Conservation (phyloP, 2,888 invertebrate genomes). For the Zhuqinia jingwanae region DNA sequence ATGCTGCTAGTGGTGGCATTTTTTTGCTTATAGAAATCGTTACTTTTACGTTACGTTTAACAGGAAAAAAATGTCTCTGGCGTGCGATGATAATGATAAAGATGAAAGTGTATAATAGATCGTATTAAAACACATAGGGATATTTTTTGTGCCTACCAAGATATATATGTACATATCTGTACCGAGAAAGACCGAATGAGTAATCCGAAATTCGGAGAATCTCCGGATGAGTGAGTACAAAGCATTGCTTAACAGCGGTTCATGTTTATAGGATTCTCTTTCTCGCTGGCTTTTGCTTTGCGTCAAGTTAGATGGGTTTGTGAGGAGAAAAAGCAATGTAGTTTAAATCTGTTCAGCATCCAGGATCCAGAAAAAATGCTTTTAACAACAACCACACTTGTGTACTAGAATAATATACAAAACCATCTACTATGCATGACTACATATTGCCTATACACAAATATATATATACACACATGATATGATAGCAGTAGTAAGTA, state of each 20-base stretch:
- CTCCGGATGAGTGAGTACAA: conserved; percentile 46
- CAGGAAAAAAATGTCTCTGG: conserved; percentile 27
- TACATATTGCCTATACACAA: too few relatives aligned
- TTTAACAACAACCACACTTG: too few relatives aligned
- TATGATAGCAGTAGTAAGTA: too few relatives aligned
- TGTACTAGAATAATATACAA: too few relatives aligned
- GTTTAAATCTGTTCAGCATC: neutral
- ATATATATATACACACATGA: too few relatives aligned
- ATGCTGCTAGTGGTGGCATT: conserved; percentile 5
- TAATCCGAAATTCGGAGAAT: conserved; percentile 58
- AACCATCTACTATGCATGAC: too few relatives aligned
- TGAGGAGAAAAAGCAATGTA: neutral
- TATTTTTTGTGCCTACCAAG: neutral
- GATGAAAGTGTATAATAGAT: conserved; percentile 17
- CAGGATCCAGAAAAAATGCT: too few relatives aligned
- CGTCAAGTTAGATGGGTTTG: conserved; percentile 14
- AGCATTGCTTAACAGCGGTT: conserved; percentile 37
- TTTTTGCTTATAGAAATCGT: neutral
- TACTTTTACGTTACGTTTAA: conserved; percentile 20
- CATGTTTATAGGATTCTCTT: conserved; percentile 24
- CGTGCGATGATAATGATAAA: conserved; percentile 9
- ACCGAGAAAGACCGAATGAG: conserved; percentile 60
- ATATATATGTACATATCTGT: conserved; percentile 6
- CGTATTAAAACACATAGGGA: conserved; percentile 7
- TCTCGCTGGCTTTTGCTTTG: conserved; percentile 15